Evolutionary conservation across 1,140 invertebrate species (phyloP).

Genomic region (Triops cancriformis): DNA sequence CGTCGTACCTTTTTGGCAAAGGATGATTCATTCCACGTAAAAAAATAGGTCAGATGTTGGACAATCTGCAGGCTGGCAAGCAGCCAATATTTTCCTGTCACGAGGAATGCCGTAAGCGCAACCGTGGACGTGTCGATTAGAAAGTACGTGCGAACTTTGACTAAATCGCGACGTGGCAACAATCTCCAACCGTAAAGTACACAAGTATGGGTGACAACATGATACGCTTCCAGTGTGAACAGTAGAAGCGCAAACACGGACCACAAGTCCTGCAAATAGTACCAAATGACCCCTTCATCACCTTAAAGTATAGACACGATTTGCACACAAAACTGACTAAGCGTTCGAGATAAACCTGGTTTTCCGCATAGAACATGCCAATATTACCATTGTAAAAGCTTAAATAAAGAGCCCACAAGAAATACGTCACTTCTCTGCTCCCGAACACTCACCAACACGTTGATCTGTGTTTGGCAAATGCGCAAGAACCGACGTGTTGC

Average conservation of each 20-base stretch:
- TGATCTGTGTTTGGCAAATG: too few relatives aligned
- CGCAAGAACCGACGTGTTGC: too few relatives aligned
- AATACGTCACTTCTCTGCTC: too few relatives aligned
- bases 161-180: slow-evolving; percentile 24
- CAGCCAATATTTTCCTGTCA: slow-evolving; percentile 19
- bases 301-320: too few relatives aligned
- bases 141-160: slow-evolving; percentile 22
- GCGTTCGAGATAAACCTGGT: too few relatives aligned
- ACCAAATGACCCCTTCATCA: too few relatives aligned
- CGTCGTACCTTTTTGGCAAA: slow-evolving; percentile 20
- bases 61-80: slow-evolving; percentile 10
- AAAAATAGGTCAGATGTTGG: slow-evolving; percentile 22
- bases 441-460: too few relatives aligned
- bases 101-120: slow-evolving; percentile 19
- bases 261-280: not conserved
- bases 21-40: slow-evolving; percentile 23
- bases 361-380: too few relatives aligned
- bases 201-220: not conserved
- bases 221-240: not conserved
- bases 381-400: too few relatives aligned
- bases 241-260: not conserved
- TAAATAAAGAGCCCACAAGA: too few relatives aligned
- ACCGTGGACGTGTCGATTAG: slow-evolving; percentile 23
- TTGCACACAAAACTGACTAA: too few relatives aligned
- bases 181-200: not conserved